Base-by-base conservation (phyloP, 1,140 invertebrate genomes). In the Trichonephila clavipes region DNA sequence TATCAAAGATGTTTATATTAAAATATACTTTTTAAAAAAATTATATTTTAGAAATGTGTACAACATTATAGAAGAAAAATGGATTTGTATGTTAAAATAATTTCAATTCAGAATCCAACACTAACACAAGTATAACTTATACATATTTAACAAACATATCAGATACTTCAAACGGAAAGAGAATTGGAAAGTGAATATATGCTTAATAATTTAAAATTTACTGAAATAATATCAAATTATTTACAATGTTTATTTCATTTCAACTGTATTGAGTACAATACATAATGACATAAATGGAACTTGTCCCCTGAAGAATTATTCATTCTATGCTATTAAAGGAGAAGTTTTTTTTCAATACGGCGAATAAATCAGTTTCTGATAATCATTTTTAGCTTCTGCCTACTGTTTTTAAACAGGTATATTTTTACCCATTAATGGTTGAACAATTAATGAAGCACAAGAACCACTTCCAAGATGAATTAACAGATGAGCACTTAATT, bases 401-500 rank as follows among this genome's bases (percentile, higher is more conserved):
- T 83, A 83, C 6, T 81, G 14, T 44, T 81, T 59, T 85, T 85
- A 85, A 77, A 85, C 83, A 59, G 72, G 24, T 28, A 88, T 34
- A 81, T 44, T 93, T 93, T 93, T 93, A 14, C 66, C 86, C 40
- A 93, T 88, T 34, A 93, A 82, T 40, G 92, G 92, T 64, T 88
- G 85, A 58, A 87, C 59, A 51, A 93, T 88, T 19, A 93, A 40
- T 40, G 92, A 93, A 16, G 66, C 58, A 93, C 64, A 81, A 69
- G 58, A 82, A 64, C 28, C 59, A 93, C n/a, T 64, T 61, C 86
- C 86, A 88, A 93, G 34, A 82, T 93, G 92, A 77, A 88, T 88
- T 24, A 93, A 82, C 1, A 93, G 86, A 93, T 93, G 92, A 77
- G 92, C 85, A 88, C 86, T 93, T 28, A 93, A n/a, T 64, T 93